A percentile compares a stretch with the other conserved stretches of the same genome.
phyloP scores from a whole-genome alignment of 2,797 vertebrate species.

The Stomatorhinus walkeri region DNA sequence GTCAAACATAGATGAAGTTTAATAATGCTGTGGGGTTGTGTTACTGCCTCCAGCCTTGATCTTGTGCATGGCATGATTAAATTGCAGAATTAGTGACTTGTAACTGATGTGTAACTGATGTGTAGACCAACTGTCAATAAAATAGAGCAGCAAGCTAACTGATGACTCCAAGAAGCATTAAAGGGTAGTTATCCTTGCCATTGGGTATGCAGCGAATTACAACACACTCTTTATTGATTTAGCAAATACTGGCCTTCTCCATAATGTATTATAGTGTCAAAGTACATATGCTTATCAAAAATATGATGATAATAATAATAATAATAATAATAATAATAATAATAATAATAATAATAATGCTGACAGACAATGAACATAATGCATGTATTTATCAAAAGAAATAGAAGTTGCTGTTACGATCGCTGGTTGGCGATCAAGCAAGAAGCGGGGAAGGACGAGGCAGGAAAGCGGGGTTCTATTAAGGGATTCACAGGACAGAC shows the following conservation, averaged over 20 bases:
- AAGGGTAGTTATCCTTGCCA: background rate
- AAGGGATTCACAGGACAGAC: too few relatives aligned
- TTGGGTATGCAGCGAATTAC: background rate
- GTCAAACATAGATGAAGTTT: background rate
- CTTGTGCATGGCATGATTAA: background rate
- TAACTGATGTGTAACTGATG: background rate
- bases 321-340: background rate
- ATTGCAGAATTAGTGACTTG: background rate
- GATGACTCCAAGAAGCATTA: background rate
- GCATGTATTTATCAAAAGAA: background rate
- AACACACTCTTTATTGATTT: background rate
- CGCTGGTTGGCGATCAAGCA: too few relatives aligned
- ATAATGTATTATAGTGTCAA: background rate
- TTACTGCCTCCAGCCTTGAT: background rate
- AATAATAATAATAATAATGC: background rate
- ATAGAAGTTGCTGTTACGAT: background rate
- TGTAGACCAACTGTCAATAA: background rate
- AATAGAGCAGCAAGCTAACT: background rate
- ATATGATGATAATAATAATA: background rate
- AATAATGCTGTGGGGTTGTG: background rate
- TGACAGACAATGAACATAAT: background rate
- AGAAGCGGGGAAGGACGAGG: too few relatives aligned
- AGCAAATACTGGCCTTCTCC: background rate
- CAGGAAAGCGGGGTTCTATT: too few relatives aligned
- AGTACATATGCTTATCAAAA: background rate